phyloP scores from a whole-genome alignment of 2,797 vertebrate species.

The Clamator glandarius region DNA sequence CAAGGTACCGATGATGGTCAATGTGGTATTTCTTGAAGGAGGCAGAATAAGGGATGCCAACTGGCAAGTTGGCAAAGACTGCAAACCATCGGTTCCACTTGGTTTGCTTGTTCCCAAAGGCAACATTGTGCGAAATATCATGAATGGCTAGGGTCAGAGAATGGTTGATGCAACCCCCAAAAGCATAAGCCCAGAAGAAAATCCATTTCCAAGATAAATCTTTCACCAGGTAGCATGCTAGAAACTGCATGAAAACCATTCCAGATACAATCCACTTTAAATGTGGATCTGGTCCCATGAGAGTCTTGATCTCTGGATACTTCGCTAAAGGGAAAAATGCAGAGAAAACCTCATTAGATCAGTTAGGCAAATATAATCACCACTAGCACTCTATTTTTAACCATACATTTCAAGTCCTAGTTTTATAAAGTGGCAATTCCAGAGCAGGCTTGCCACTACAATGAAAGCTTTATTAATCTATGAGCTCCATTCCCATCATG shows the following conservation, averaged over 20 bases:
- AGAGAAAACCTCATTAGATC: neutral
- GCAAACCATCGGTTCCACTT: constrained; percentile 95
- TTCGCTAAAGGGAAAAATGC: constrained; percentile 82
- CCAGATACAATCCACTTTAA: constrained; percentile 94
- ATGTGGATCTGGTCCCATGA: constrained; percentile 93
- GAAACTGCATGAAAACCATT: constrained; percentile 89
- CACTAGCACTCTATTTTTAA: neutral
- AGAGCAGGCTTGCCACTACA: neutral
- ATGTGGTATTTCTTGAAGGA: constrained; percentile 99
- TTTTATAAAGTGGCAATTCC: neutral
- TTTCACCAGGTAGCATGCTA: constrained; percentile 89
- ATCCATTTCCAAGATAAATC: constrained; percentile 94
- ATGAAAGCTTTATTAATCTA: neutral
- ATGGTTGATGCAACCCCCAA: constrained; percentile 96
- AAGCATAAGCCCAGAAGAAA: constrained; percentile 93
- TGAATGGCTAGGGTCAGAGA: constrained; percentile 95
- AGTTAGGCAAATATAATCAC: neutral
- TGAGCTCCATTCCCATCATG: neutral
- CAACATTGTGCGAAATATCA: constrained; percentile 96
- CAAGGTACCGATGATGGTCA: constrained; percentile 97
- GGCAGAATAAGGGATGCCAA: constrained; percentile 92
- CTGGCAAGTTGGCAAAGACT: constrained; percentile 93
- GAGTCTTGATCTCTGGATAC: constrained; percentile 93
- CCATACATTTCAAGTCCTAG: neutral
- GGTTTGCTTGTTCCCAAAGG: constrained; percentile 88